Evolutionary conservation across 2,797 vertebrate species (phyloP).

Genomic region (Okamejei kenojei): DNA sequence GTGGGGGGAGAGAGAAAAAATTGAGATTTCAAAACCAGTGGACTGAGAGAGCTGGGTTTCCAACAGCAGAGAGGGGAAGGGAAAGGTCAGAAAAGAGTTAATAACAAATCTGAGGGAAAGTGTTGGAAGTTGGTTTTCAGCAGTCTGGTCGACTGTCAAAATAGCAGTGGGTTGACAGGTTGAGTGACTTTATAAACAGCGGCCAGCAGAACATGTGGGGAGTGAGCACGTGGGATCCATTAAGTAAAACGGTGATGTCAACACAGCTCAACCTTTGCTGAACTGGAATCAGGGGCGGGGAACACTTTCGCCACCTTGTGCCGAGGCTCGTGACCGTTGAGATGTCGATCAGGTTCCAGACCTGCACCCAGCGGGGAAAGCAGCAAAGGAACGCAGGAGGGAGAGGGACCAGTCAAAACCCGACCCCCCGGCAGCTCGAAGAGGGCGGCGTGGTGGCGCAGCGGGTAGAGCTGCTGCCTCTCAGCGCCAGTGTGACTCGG

Average conservation of each 20-base stretch:
- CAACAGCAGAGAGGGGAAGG: background rate
- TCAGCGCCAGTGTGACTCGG: no score
- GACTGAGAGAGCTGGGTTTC: background rate
- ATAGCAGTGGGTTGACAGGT: constrained; percentile 18
- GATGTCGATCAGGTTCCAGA: background rate
- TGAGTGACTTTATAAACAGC: constrained; percentile 34
- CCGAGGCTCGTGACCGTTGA: background rate
- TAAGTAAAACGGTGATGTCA: constrained; percentile 32
- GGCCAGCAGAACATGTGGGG: background rate
- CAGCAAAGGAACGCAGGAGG: background rate
- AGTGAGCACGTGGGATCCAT: constrained; percentile 4
- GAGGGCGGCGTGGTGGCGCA: no score
- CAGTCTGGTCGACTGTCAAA: constrained; percentile 27
- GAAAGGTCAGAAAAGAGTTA: constrained; percentile 29
- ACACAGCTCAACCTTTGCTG: constrained; percentile 5
- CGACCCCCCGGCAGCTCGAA: no score
- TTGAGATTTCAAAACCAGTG: background rate
- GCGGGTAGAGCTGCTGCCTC: no score
- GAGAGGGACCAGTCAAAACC: background rate
- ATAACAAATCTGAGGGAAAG: constrained; percentile 19
- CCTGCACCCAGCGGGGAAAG: background rate
- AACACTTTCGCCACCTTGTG: background rate
- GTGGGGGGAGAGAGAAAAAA: background rate
- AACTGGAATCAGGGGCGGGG: constrained; percentile 6
- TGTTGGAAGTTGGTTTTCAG: constrained; percentile 26